Evolutionary conservation across 2,888 invertebrate genomes (phyloP), one percentile per base, ranked within the genome.

Genomic region (Ormyrus rosae): DNA sequence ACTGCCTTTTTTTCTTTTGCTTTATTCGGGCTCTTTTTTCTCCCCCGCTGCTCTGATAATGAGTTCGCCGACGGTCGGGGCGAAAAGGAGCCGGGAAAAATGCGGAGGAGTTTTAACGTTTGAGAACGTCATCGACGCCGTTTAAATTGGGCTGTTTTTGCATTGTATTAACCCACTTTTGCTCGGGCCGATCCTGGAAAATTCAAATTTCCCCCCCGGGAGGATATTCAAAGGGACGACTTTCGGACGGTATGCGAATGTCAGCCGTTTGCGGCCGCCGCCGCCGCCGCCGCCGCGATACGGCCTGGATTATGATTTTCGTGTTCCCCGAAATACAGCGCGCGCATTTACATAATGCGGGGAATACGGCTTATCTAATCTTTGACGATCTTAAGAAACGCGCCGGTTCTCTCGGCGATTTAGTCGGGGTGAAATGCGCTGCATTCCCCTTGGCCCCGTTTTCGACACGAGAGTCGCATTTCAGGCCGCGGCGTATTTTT

Each of bases 331-430:
- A 74, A 74, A 58, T 65, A 65, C 11, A 34, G 50, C 13, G n/a
- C 58, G n/a, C n/a, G 13, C 46, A 65, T 74, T 74, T 65, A 50
- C 56, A 74, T 74, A 74, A 65, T 74, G 58, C 56, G 5, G n/a
- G 34, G 65, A 56, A 74, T 58, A 50, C 34, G 13, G 34, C 46
- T 58, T 65, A 74, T 74, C 65, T 74, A 74, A 74, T 74, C 74
- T 65, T 9, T 5, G 6, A 8, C 34, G 50, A 65, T 65, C 65
- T 74, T 74, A 65, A 65, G 50, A 58, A 56, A 74, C 65, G 11
- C 64, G 50, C 9, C 13, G 10, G n/a, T 55, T 48, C 50, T 58
- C 50, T 34, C n/a, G 19, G 48, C 19, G 9, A 48, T 48, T 45
- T 19, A 3, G 48, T 5, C 11, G 45, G 45, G 74, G 65, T 58